Percentiles rank a stretch among this genome's conserved stretches.
Conservation (phyloP, 2,113 vertebrate genomes). For the Chloropsis hardwickii region DNA sequence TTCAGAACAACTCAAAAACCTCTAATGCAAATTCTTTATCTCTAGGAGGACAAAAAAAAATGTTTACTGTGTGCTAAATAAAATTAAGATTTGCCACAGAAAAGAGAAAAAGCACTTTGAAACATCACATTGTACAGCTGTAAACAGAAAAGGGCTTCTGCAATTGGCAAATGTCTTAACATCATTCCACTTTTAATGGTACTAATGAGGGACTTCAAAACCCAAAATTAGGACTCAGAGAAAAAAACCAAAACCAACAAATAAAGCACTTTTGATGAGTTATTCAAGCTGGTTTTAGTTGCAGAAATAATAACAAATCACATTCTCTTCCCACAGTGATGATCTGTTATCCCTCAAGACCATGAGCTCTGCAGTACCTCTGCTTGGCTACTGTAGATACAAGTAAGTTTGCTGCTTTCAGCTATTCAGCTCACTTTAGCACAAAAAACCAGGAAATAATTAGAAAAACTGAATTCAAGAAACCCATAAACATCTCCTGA, state of each 20-base stretch:
- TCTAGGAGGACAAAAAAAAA: slow-evolving; percentile 60
- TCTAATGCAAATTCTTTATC: slow-evolving; percentile 58
- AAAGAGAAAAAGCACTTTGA: slow-evolving; percentile 20
- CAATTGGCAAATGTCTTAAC: not conserved
- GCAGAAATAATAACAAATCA: not conserved
- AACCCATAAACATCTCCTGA: not conserved
- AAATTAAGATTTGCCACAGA: slow-evolving; percentile 63
- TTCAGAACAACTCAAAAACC: slow-evolving; percentile 53
- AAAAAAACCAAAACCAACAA: not conserved
- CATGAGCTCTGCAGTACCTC: not conserved
- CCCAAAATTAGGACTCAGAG: not conserved
- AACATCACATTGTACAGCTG: not conserved
- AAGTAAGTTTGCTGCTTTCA: not conserved
- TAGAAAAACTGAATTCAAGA: not conserved
- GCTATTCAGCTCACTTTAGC: not conserved
- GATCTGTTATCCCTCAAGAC: not conserved
- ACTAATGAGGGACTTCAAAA: not conserved
- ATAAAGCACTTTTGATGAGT: not conserved
- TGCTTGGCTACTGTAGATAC: not conserved
- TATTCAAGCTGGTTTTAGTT: not conserved
- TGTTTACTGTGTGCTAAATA: slow-evolving; percentile 64
- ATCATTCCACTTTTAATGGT: slow-evolving; percentile 10
- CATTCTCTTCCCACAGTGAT: not conserved
- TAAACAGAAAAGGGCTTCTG: not conserved
- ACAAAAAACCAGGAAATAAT: not conserved